Evolutionary conservation across 2,113 vertebrate species (phyloP), one percentile per base, ranked within the genome.

Genomic region (Peromyscus californicus): DNA sequence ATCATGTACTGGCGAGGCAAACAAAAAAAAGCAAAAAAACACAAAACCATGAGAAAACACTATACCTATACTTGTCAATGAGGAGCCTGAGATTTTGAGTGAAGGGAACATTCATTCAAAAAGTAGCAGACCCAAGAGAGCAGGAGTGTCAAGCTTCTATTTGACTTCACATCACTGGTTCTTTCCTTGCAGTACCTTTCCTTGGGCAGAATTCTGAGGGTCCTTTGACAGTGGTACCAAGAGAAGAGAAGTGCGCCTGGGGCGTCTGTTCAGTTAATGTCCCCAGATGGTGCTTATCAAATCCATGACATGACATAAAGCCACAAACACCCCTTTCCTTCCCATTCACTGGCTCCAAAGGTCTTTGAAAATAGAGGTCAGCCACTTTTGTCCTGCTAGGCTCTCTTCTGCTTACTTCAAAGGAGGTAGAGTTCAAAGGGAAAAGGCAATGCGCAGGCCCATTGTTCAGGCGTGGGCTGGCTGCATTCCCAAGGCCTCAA

Each of bases 381-480:
- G 72, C 22, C 36, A 63, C 83, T 88, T 94, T 92, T 83, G 78
- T 92, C 93, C 90, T 94, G 61, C 29, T 76, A 94, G 78, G 91
- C 74, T 36, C 67, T 95, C 51, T 54, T 31, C 67, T 93, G 67
- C 72, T 95, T 83, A 74, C 29, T 96, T 97, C 87, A 92, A 90
- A 97, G 76, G 76, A 96, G 88, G 69, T 89, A 84, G 67, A 88
- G 67, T 95, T 94, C 93, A 96, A 98, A 97, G 96, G 90, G 90
- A 95, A 90, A 65, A 26, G 76, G 78, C 61, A n/a, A 76, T 91
- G 93, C 91, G 51, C 65, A 70, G n/a, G 67, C n/a, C 45, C 79
- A 79, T 93, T 97, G 92, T 97, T 90, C 21, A 19, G 82, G 42
- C 48, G 0, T 1, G 10, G 22, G 54, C 78, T 90, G 87, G 78